Base-by-base conservation (phyloP, 2,113 vertebrate genomes). In the Lophura nycthemera region DNA sequence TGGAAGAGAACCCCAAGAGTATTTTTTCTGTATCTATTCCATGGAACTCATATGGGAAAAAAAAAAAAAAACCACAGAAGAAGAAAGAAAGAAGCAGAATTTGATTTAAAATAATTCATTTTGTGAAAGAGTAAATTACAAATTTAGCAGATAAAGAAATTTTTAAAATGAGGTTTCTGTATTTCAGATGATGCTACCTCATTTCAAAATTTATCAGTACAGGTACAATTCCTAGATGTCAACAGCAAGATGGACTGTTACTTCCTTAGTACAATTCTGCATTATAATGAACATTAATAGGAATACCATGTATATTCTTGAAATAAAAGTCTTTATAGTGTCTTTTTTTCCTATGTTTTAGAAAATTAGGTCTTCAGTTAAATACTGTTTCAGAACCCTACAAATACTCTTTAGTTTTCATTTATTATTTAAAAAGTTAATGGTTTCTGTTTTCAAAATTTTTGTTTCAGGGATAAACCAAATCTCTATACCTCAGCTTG, bases 51-150 rank as follows among this genome's bases (percentile, higher is more conserved):
- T n/a, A 16, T 8, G 6, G 16, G 7, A 0, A 19, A 13, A 20
- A 3, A 57, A 32, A 13, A 3, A 0, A 0, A 22, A 12, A 16
- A 40, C 48, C 48, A 29, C 8, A 2, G 8, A 12, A 10, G 3
- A 1, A 1, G 14, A 18, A 54, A 57, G 14, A 20, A 4, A 59
- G 14, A 20, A 4, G 8, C 34, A 66, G 27, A 77, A 60, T n/a
- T 36, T 66, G 8, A 77, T 76, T 65, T 73, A 36, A 83, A 86
- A 89, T 36, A 48, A 60, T 36, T 78, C 57, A 89, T 59, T 16
- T 32, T 63, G 34, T 43, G 38, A 79, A 59, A 17, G 15, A n/a
- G 30, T 61, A 69, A 60, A 82, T 84, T 65, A 11, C 10, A 76
- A 76, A 73, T 2, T 65, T 48, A 76, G 1, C 1, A 1, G 14